Evolutionary conservation across 2,797 vertebrate genomes (phyloP).

Genomic region (Amazonetta brasiliensis): DNA sequence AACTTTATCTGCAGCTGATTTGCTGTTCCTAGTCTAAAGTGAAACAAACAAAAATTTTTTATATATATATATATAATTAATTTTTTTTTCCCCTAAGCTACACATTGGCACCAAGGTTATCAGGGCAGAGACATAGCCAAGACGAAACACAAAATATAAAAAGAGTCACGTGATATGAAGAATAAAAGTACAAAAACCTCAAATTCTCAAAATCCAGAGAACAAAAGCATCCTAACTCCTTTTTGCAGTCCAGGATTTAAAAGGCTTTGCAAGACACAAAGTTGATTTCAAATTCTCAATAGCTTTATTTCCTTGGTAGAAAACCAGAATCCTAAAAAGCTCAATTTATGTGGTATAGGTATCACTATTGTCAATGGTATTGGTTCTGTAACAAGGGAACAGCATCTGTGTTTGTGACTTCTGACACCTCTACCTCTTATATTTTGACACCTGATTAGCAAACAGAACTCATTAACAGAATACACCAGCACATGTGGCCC

Average conservation of each 20-base stretch:
- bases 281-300: not conserved
- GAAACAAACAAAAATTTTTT: not conserved
- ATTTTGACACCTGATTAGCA: not conserved
- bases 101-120: not conserved
- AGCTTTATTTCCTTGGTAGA: not conserved
- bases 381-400: not conserved
- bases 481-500: not conserved
- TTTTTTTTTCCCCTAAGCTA: not conserved
- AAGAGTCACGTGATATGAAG: not conserved
- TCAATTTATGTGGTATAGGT: not conserved
- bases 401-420: not conserved
- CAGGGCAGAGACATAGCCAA: not conserved
- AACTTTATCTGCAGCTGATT: not conserved
- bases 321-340: not conserved
- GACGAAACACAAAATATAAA: not conserved
- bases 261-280: not conserved
- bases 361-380: not conserved
- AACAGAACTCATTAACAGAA: not conserved
- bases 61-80: no score
- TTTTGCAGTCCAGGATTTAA: constrained; percentile 3
- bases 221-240: not conserved
- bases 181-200: not conserved
- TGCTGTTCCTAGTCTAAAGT: no score
- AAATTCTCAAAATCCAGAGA: not conserved
- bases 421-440: not conserved